Evolutionary conservation across 2,113 vertebrate species (phyloP).

Genomic region (Anoplopoma fimbria): DNA sequence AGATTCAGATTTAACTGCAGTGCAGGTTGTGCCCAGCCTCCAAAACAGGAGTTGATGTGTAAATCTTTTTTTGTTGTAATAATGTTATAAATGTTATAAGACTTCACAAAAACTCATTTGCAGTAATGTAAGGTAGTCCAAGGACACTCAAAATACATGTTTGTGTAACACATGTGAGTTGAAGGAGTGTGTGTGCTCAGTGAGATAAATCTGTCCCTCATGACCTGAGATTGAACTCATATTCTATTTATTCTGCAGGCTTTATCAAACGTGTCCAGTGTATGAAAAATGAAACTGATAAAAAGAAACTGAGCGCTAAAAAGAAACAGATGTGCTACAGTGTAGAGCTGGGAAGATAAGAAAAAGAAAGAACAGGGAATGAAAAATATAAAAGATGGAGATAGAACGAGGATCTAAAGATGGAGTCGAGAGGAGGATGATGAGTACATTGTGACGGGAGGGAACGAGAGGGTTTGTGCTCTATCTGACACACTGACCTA

Average conservation of each 20-base stretch:
- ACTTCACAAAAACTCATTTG: background rate
- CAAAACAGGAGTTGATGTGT: background rate
- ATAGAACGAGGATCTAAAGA: background rate
- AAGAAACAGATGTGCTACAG: conserved; percentile 23
- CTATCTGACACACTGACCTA: conserved; percentile 75
- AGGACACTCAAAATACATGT: background rate
- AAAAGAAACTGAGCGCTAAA: background rate
- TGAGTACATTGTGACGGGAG: conserved; percentile 30
- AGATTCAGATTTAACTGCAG: background rate
- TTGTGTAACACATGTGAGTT: background rate
- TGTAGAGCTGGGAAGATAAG: conserved; percentile 12
- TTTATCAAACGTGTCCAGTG: conserved; percentile 36
- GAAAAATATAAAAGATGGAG: conserved; percentile 11
- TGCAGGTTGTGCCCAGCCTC: background rate
- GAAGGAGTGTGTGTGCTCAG: conserved; percentile 2
- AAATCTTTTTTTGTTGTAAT: background rate
- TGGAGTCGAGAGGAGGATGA: conserved; percentile 27
- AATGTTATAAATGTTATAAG: background rate
- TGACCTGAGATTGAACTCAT: conserved; percentile 49
- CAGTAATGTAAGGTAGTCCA: background rate
- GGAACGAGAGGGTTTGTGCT: conserved; percentile 36
- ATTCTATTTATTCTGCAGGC: conserved; percentile 25
- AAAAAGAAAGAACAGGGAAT: background rate
- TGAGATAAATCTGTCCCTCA: conserved; percentile 36
- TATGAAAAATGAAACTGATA: conserved; percentile 47